Evolutionary conservation across 1,140 invertebrate genomes (phyloP).

Genomic region (Oedothorax gibbosus): DNA sequence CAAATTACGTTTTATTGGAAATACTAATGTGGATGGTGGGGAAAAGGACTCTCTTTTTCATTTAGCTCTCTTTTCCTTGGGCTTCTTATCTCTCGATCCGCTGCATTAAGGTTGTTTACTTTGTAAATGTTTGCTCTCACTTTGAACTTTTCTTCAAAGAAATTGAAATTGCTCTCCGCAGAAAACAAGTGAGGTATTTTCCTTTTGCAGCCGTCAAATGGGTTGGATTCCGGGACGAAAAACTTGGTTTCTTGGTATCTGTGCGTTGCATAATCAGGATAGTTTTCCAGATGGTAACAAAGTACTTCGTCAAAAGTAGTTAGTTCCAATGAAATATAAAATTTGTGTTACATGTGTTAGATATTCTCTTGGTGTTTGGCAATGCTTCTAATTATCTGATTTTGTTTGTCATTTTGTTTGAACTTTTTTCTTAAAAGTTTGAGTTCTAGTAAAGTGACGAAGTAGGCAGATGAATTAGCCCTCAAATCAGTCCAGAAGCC

Average conservation of each 20-base stretch:
- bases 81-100: conserved; percentile 33
- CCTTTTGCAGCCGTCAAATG: conserved; percentile 4
- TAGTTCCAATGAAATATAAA: neutral
- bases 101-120: conserved; percentile 45
- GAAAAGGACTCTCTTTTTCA: conserved; percentile 20
- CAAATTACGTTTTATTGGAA: conserved; percentile 59
- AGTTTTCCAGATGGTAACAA: neutral
- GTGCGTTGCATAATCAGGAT: too few relatives aligned
- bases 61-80: conserved; percentile 18
- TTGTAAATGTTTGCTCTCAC: conserved; percentile 37
- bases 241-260: too few relatives aligned
- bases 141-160: conserved; percentile 50
- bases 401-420: too few relatives aligned
- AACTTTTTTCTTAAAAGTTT: too few relatives aligned
- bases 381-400: too few relatives aligned
- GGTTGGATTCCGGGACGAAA: too few relatives aligned
- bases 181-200: conserved; percentile 19
- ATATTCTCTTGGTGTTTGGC: too few relatives aligned
- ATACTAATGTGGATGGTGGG: conserved; percentile 38
- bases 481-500: too few relatives aligned
- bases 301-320: neutral
- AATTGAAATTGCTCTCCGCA: conserved; percentile 27
- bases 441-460: too few relatives aligned
- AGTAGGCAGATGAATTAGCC: too few relatives aligned
- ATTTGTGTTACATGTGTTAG: too few relatives aligned